A percentile compares a stretch with the other conserved stretches of the same genome.
phyloP scores from a whole-genome alignment of 2,113 vertebrate genomes.

The Mastomys natalensis region DNA sequence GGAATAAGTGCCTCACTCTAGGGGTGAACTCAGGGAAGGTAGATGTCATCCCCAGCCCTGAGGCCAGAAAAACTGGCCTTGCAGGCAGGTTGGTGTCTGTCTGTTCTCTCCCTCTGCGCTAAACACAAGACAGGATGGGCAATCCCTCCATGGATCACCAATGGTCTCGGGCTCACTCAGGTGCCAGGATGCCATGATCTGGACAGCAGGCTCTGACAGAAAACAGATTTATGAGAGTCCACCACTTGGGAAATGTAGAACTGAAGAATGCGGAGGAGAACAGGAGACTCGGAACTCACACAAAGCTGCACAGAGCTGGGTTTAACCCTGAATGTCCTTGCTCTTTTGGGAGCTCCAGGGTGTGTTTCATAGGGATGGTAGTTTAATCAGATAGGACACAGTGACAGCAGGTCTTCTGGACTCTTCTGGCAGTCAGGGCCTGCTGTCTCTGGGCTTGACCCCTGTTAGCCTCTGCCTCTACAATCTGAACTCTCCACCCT shows the following conservation, averaged over 20 bases:
- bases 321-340: too few relatives aligned
- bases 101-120: not conserved
- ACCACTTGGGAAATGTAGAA: too few relatives aligned
- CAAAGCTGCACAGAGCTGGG: too few relatives aligned
- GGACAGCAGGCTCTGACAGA: not conserved
- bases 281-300: not conserved
- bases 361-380: too few relatives aligned
- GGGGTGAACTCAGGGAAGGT: not conserved
- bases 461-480: not conserved
- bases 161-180: not conserved
- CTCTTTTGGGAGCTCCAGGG: too few relatives aligned
- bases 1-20: too few relatives aligned
- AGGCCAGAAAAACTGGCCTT: not conserved
- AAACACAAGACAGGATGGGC: too few relatives aligned
- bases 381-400: too few relatives aligned
- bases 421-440: not conserved
- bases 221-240: not conserved
- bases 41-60: too few relatives aligned
- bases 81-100: not conserved
- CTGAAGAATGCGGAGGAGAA: not conserved
- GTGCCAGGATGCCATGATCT: not conserved
- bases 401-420: too few relatives aligned
- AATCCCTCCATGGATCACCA: not conserved
- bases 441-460: not conserved
- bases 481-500: not conserved